Evolutionary conservation across 2,888 invertebrate genomes (phyloP).

Genomic region (Phania funesta): DNA sequence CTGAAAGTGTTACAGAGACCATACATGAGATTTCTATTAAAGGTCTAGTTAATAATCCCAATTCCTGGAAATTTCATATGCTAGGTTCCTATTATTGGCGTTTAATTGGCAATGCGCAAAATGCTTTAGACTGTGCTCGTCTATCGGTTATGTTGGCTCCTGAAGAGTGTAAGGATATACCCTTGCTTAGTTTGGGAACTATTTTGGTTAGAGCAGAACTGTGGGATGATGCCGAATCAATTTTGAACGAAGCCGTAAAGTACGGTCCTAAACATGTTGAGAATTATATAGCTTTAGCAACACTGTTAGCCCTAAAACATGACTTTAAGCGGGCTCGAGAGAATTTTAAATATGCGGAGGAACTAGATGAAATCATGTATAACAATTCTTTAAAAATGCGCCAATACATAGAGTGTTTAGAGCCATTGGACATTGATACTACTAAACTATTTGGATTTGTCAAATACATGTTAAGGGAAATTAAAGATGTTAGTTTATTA

Average conservation of each 20-base stretch:
- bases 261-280: conserved; percentile 77
- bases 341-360: conserved; percentile 76
- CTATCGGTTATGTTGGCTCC: conserved; percentile 76
- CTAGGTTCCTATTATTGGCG: conserved; percentile 79
- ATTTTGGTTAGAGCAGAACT: conserved; percentile 77
- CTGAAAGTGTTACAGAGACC: conserved; percentile 70
- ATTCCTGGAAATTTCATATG: conserved; percentile 78
- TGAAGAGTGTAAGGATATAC: conserved; percentile 75
- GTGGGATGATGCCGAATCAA: conserved; percentile 75
- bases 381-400: conserved; percentile 75
- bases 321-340: conserved; percentile 78
- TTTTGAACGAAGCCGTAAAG: conserved; percentile 76
- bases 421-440: conserved; percentile 51
- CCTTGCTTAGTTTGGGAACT: conserved; percentile 77
- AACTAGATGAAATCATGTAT: conserved; percentile 75
- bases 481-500: conserved; percentile 76
- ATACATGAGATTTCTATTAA: conserved; percentile 72
- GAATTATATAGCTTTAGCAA: conserved; percentile 78
- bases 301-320: conserved; percentile 76
- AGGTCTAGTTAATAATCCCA: conserved; percentile 73
- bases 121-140: conserved; percentile 78
- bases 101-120: conserved; percentile 76
- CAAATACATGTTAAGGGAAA: conserved; percentile 78
- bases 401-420: conserved; percentile 76
- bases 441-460: conserved; percentile 73